Base-by-base conservation (phyloP, 2,888 invertebrate species). In the Volucella inflata region DNA sequence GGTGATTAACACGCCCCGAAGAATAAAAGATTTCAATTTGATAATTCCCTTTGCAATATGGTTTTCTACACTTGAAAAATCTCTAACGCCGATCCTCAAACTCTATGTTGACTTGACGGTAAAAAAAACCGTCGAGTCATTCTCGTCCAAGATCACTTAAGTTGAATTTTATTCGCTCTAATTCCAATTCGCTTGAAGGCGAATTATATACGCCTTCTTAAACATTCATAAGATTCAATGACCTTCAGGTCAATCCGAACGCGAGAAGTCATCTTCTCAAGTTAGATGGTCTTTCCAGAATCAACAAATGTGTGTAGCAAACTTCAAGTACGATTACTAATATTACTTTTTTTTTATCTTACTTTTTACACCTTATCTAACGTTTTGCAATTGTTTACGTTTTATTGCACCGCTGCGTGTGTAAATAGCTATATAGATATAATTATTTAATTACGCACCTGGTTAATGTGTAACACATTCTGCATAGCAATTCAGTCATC, bases 371-470 rank as follows among this genome's bases (percentile, higher is more conserved):
- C 44, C 11, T 12, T 44, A 10, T 44, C 67, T 10, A 16, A 17
- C 16, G 17, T 74, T 72, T 80, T 74, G 74, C 53, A 80, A 80
- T 60, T 59, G 46, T 80, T 80, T 38, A 67, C 67, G 74, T 67
- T 75, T 74, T 62, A 75, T 55, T 80, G 80, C 80, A 75, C 68
- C 46, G 62, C 80, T 80, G 80, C 60, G 67, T 80, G 67, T 53
- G 80, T 79, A 44, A 4, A 30, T 30, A 30, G 0, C 0, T 21
- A 21, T 6, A 30, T 6, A 30, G 30, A 30, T 17, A 40, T 50
- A 59, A 67, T 60, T 67, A 65, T 68, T 75, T 62, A 50, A 75
- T 75, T 75, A 75, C 80, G 55, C 80, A 80, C 55, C 62, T 68
- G 42, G 62, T 68, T 81, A 74, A 75, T 67, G 60, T 68, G 75